phyloP scores from a whole-genome alignment of 1,140 invertebrate genomes.

The Aphelenchoides besseyi region DNA sequence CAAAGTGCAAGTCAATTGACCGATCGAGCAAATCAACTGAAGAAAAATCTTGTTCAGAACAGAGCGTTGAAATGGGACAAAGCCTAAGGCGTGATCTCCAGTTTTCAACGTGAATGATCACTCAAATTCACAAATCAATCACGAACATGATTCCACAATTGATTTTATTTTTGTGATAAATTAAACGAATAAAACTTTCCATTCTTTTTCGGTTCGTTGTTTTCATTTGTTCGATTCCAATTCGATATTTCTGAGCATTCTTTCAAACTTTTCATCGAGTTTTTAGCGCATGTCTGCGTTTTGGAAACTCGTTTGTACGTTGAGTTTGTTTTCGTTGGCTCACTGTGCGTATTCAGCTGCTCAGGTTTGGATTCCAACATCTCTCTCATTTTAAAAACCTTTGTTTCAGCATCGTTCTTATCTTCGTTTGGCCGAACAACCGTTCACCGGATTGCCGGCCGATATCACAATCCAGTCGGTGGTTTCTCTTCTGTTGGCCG shows the following conservation, averaged over 20 bases:
- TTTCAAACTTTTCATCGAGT: background rate
- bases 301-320: slow-evolving; percentile 39
- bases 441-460: slow-evolving; percentile 38
- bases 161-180: background rate
- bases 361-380: slow-evolving; percentile 30
- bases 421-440: slow-evolving; percentile 43
- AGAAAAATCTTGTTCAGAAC: background rate
- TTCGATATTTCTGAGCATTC: slow-evolving; percentile 9
- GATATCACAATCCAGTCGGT: slow-evolving; percentile 48
- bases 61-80: background rate
- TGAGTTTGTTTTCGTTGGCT: slow-evolving; percentile 45
- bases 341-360: slow-evolving; percentile 56
- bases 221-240: background rate
- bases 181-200: background rate
- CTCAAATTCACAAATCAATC: too few species aligned
- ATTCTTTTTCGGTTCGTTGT: slow-evolving; percentile 5
- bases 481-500: slow-evolving; percentile 36
- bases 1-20: background rate
- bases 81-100: background rate
- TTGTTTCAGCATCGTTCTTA: slow-evolving; percentile 51
- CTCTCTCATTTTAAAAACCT: background rate
- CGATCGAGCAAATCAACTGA: background rate
- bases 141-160: too few species aligned
- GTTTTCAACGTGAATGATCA: too few species aligned
- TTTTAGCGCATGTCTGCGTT: slow-evolving; percentile 29